phyloP scores from a whole-genome alignment of 2,113 vertebrate genomes.

The Uria lomvia region DNA sequence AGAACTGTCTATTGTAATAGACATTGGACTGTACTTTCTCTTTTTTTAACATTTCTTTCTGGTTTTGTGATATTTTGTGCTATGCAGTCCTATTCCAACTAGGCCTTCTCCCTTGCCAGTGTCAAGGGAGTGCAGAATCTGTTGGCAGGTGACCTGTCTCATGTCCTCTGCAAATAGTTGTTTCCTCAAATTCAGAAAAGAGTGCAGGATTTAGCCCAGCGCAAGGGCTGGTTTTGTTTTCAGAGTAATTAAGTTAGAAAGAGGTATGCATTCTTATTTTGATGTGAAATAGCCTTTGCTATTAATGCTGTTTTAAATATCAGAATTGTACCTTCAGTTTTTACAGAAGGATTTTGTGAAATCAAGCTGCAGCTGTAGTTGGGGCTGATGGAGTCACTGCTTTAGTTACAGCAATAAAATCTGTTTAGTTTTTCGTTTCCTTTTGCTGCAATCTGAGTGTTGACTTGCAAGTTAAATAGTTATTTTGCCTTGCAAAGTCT shows the following conservation, averaged over 20 bases:
- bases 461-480: constrained; percentile 65
- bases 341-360: not conserved
- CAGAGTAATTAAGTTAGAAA: not conserved
- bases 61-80: not conserved
- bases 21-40: not conserved
- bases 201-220: not conserved
- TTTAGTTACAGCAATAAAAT: constrained; percentile 28
- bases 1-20: not conserved
- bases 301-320: not conserved
- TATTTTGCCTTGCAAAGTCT: constrained; percentile 44
- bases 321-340: not conserved
- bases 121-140: not conserved
- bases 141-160: not conserved
- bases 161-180: not conserved
- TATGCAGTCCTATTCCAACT: not conserved
- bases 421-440: constrained; percentile 36
- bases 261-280: not conserved
- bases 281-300: not conserved
- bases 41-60: not conserved
- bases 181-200: not conserved
- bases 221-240: not conserved
- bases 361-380: not conserved
- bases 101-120: not conserved
- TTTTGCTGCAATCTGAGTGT: constrained; percentile 22
- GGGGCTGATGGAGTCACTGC: not conserved